These are phyloP conservation scores for Pogona vitticeps DNA, from an alignment of 2,113 vertebrate species.

Conservation along the genomic window DNA sequence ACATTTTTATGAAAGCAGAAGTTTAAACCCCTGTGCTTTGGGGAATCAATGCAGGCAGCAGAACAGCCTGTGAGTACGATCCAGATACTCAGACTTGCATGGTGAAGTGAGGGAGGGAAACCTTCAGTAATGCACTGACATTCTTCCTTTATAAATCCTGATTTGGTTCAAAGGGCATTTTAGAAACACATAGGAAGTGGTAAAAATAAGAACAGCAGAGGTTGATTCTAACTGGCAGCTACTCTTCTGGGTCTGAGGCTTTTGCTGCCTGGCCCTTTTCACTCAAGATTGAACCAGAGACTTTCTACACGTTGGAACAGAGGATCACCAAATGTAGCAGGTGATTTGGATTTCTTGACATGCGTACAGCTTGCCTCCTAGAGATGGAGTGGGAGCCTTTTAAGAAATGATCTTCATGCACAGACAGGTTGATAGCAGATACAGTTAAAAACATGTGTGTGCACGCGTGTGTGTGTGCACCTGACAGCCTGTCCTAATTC, in stretches of 20 bases:
- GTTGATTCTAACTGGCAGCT: background rate
- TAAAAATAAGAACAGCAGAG: background rate
- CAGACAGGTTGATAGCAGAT: too few relatives aligned
- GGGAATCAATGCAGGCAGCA: background rate
- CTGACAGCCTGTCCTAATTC: too few relatives aligned
- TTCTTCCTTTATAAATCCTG: background rate
- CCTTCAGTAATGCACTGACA: background rate
- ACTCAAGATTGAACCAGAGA: background rate
- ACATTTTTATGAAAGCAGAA: constrained; percentile 24
- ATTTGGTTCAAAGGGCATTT: background rate
- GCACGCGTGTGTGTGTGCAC: too few relatives aligned
- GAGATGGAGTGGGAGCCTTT: too few relatives aligned
- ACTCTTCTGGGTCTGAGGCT: too few relatives aligned
- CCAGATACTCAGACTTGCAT: background rate
- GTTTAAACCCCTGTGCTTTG: background rate
- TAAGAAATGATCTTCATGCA: too few relatives aligned
- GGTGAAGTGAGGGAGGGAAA: background rate
- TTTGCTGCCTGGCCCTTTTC: background rate
- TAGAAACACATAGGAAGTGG: background rate
- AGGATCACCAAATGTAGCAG: too few relatives aligned
- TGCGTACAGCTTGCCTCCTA: too few relatives aligned
- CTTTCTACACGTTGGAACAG: too few relatives aligned
- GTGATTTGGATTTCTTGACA: too few relatives aligned
- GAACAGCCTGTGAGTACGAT: background rate
- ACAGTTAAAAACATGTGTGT: too few relatives aligned